A percentile compares a stretch with the other conserved stretches of the same genome.
Evolutionary conservation across 2,113 vertebrate genomes (phyloP).

Genomic region (Leptosomus discolor): DNA sequence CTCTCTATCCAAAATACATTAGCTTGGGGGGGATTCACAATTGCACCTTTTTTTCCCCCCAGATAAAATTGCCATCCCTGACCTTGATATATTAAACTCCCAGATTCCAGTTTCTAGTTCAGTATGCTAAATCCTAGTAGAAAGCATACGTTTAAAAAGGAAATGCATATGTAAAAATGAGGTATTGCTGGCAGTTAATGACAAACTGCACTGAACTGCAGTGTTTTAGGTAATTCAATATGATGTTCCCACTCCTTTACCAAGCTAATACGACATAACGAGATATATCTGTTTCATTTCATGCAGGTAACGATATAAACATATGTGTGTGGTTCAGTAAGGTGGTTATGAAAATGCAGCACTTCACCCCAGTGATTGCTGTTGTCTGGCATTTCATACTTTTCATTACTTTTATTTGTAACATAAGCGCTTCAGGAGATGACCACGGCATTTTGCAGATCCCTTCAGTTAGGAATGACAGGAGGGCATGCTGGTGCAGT

Average conservation of each 20-base stretch:
- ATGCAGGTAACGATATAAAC: background rate
- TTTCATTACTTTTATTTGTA: background rate
- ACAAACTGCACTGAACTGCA: background rate
- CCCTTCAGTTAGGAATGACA: background rate
- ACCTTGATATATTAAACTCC: background rate
- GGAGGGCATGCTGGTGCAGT: rapidly evolving
- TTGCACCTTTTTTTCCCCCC: background rate
- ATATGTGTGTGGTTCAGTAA: background rate
- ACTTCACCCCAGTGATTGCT: background rate
- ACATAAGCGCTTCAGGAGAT: background rate
- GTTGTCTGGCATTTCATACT: rapidly evolving
- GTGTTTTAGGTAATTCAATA: background rate
- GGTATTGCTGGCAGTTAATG: background rate
- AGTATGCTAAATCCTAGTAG: background rate
- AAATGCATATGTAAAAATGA: background rate
- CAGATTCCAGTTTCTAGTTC: background rate
- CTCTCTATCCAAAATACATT: background rate
- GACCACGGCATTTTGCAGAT: background rate
- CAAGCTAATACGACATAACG: background rate
- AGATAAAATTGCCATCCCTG: background rate
- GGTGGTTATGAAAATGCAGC: background rate
- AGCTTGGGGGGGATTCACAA: background rate
- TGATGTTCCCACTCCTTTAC: background rate
- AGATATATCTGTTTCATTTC: background rate
- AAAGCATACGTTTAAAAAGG: background rate